A percentile compares a stretch with the other conserved stretches of the same genome.
phyloP scores from a whole-genome alignment of 2,113 vertebrate species.

The Mirounga angustirostris region DNA sequence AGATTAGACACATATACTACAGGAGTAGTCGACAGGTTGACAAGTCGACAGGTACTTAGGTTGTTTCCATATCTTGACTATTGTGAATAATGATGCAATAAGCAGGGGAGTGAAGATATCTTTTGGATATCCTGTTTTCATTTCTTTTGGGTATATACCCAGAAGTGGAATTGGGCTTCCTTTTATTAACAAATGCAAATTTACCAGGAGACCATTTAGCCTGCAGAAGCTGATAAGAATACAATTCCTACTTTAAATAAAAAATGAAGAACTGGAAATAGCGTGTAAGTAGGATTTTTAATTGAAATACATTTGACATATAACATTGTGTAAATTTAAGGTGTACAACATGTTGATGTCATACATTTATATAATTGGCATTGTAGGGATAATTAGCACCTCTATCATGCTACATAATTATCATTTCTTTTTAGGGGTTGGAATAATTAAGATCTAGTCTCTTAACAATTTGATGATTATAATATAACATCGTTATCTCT shows the following conservation, averaged over 20 bases:
- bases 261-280: neutral
- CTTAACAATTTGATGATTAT: neutral
- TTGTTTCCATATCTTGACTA: too few relatives aligned
- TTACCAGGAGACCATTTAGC: conserved; percentile 12
- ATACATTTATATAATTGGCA: neutral
- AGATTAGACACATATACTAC: too few relatives aligned
- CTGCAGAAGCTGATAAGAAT: neutral
- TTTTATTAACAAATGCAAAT: neutral
- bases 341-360: neutral
- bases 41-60: too few relatives aligned
- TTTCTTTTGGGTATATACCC: too few relatives aligned
- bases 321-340: neutral
- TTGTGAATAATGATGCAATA: too few relatives aligned
- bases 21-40: too few relatives aligned
- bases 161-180: too few relatives aligned
- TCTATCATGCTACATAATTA: neutral
- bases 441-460: neutral
- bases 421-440: neutral
- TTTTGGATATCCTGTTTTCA: too few relatives aligned
- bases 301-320: neutral
- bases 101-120: too few relatives aligned
- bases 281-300: neutral
- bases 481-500: neutral
- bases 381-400: neutral
- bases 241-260: neutral